Evolutionary conservation across 2,888 invertebrate species (phyloP).

Genomic region (Anorthoa munda): DNA sequence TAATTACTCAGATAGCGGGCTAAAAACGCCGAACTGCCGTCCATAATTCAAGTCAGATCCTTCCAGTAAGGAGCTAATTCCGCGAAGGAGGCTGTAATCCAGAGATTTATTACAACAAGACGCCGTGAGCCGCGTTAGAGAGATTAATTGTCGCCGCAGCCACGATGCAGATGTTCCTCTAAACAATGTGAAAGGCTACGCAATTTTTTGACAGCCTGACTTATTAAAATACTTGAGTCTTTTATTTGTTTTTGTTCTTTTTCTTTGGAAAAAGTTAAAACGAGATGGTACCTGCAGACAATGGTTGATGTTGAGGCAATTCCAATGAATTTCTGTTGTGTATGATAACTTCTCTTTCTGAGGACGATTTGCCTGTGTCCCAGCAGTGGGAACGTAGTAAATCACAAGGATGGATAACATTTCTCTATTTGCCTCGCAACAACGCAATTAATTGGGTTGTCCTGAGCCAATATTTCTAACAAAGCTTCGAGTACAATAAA

Average conservation of each 20-base stretch:
- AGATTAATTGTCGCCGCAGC: slow-evolving; percentile 68
- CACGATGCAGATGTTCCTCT: slow-evolving; percentile 61
- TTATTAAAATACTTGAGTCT: slow-evolving; percentile 15
- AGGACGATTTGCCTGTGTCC: too few relatives aligned
- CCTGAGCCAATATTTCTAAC: not conserved
- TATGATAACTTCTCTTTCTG: too few relatives aligned
- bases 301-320: not conserved
- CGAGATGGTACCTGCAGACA: not conserved
- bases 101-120: slow-evolving; percentile 69
- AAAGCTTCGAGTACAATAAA: not conserved
- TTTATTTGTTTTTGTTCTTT: slow-evolving; percentile 2
- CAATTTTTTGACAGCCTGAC: slow-evolving; percentile 39
- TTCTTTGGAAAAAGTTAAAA: not conserved
- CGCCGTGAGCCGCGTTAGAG: slow-evolving; percentile 59
- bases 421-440: too few relatives aligned
- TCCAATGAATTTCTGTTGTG: not conserved
- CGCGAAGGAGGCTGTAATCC: slow-evolving; percentile 64
- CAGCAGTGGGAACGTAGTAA: too few relatives aligned
- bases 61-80: slow-evolving; percentile 52
- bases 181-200: slow-evolving; percentile 36
- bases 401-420: too few relatives aligned
- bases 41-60: slow-evolving; percentile 57
- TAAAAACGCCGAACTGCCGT: slow-evolving; percentile 48
- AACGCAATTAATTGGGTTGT: too few relatives aligned
- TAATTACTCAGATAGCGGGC: slow-evolving; percentile 49